phyloP scores from a whole-genome alignment of 2,113 vertebrate species.

The Loxodonta africana region DNA sequence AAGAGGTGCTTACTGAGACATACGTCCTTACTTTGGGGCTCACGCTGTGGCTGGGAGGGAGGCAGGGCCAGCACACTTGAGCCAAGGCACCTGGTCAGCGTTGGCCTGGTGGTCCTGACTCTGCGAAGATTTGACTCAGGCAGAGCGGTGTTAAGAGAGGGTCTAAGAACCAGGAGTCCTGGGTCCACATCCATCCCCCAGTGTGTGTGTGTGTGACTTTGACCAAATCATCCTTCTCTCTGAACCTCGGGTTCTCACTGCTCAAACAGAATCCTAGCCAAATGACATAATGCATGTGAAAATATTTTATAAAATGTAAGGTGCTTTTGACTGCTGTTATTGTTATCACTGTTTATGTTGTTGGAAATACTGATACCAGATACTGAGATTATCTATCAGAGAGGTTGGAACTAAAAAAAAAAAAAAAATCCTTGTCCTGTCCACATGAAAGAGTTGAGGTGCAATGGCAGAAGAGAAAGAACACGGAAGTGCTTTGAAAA shows the following conservation, averaged over 20 bases:
- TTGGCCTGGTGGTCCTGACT: neutral
- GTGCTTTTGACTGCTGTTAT: too few species aligned
- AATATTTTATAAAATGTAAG: too few species aligned
- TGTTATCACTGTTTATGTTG: too few species aligned
- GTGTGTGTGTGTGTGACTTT: neutral
- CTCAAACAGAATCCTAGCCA: neutral
- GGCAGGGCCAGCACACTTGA: neutral
- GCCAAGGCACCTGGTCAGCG: accelerated
- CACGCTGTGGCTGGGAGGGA: too few species aligned
- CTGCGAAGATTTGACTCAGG: neutral
- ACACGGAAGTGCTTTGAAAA: neutral
- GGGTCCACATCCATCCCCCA: too few species aligned
- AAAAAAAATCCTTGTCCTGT: neutral
- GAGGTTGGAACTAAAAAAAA: too few species aligned
- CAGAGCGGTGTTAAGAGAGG: accelerated
- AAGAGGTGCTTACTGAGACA: accelerated
- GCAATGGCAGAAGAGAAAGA: neutral
- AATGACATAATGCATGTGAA: too few species aligned
- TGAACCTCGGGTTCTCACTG: neutral
- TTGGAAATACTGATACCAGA: too few species aligned
- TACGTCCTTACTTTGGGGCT: neutral
- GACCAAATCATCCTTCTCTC: too few species aligned
- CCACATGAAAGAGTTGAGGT: too few species aligned
- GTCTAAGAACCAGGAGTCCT: neutral
- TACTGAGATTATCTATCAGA: too few species aligned